Conservation (phyloP, 2,113 vertebrate genomes). For the Larimichthys polyactis region DNA sequence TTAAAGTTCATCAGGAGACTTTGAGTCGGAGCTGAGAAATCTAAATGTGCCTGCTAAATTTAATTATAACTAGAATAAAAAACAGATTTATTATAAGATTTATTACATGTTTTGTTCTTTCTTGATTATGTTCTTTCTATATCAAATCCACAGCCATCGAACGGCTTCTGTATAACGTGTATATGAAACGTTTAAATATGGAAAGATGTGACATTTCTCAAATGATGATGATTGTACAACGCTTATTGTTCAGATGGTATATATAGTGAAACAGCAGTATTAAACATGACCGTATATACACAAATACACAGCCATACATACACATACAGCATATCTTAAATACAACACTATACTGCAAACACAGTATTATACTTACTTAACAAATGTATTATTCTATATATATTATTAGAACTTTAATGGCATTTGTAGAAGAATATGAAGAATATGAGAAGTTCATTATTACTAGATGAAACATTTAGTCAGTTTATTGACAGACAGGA, state of each 20-base stretch:
- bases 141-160: not conserved
- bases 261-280: not conserved
- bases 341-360: not conserved
- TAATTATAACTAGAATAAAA: not conserved
- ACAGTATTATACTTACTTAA: not conserved
- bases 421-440: constrained; percentile 1
- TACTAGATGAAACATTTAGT: not conserved
- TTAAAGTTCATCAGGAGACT: constrained; percentile 36
- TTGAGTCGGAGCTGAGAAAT: constrained; percentile 28
- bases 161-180: not conserved
- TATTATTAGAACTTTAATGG: too few species aligned
- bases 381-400: not conserved
- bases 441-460: not conserved
- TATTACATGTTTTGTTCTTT: not conserved
- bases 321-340: not conserved
- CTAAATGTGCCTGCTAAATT: not conserved
- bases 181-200: not conserved
- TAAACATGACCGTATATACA: not conserved
- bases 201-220: not conserved
- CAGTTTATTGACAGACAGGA: not conserved
- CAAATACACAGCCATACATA: not conserved
- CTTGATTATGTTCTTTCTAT: not conserved
- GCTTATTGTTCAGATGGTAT: not conserved
- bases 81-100: not conserved
- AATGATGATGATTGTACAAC: not conserved